Base-by-base conservation (phyloP, 1,140 invertebrate species). In the Caenorhabditis brenneri region DNA sequence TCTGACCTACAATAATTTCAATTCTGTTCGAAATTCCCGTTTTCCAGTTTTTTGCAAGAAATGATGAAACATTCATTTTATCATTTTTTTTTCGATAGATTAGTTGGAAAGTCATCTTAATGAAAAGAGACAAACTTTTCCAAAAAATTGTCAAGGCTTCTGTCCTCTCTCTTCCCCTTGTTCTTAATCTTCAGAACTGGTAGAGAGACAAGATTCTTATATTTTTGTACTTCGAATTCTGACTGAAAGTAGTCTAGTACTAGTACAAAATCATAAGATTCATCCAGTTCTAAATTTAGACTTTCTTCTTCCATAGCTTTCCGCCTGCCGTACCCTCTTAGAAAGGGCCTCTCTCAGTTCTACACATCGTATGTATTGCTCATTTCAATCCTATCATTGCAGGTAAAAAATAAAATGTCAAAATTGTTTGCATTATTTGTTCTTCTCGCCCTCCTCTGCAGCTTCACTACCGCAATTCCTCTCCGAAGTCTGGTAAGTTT, bases 401-500 rank as follows among this genome's bases (percentile, higher is more conserved):
- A 27, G 53, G 19, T 27, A n/a, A 15, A 27, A 55, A 24, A 7
- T 27, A 29, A 55, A 55, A 55, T 55, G 53, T 55, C 53, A 15
- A 24, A 12, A 55, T 27, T 4, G 1, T 27, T 55, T 42, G 33
- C 36, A 10, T 74, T 74, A 10, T 24, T 74, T n/a, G 33, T 74
- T 12, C 29, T 74, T 74, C 7, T 74, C 65, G n/a, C 36, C 36
- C n/a, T 74, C 16, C 65, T 74, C n/a, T 74, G 36, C 36, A 42
- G 19, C 65, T 42, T 74, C 36, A 22, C 65, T 1, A 42, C 65
- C 1, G 65, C 65, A n/a, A 42, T 74, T 42, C 65, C 65, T 74
- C 65, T 74, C 9, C 65, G 65, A 36, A 74, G 36, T 74, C 29
- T 74, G 65, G 65, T 74, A 10, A 74, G 58, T 42, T 36, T 27